phyloP scores from a whole-genome alignment of 2,797 vertebrate species.

The Falco naumanni region DNA sequence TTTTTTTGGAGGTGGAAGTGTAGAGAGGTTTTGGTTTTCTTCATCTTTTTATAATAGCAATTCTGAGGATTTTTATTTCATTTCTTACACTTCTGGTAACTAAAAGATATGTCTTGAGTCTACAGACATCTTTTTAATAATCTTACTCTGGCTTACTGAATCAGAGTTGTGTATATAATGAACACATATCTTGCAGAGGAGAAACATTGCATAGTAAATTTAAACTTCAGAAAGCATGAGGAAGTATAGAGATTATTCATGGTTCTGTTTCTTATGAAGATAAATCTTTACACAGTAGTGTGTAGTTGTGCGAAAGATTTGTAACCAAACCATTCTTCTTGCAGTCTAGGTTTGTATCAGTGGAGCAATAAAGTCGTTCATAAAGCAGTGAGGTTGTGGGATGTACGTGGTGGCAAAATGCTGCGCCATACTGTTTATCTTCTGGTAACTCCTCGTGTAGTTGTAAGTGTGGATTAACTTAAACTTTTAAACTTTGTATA shows the following conservation, averaged over 20 bases:
- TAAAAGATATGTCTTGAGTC: neutral
- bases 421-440: slow-evolving; percentile 88
- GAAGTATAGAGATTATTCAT: neutral
- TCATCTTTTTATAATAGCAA: neutral
- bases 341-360: slow-evolving; percentile 94
- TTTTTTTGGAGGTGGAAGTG: neutral
- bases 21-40: neutral
- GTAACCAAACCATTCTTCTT: slow-evolving; percentile 29
- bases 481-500: neutral
- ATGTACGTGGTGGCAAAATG: slow-evolving; percentile 84
- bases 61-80: neutral
- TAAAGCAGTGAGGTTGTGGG: slow-evolving; percentile 88
- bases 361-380: slow-evolving; percentile 92
- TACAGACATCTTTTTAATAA: neutral
- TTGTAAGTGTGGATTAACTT: slow-evolving; percentile 80
- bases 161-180: neutral
- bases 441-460: slow-evolving; percentile 92
- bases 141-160: neutral
- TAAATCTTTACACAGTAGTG: neutral
- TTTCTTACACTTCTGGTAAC: neutral
- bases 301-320: neutral
- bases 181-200: neutral
- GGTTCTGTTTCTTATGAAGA: neutral
- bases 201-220: neutral
- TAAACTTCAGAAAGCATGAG: neutral